A percentile compares a stretch with the other conserved stretches of the same genome.
These are phyloP conservation scores for Lathamus discolor DNA, from an alignment of 2,113 vertebrate genomes.

Conservation along the genomic window DNA sequence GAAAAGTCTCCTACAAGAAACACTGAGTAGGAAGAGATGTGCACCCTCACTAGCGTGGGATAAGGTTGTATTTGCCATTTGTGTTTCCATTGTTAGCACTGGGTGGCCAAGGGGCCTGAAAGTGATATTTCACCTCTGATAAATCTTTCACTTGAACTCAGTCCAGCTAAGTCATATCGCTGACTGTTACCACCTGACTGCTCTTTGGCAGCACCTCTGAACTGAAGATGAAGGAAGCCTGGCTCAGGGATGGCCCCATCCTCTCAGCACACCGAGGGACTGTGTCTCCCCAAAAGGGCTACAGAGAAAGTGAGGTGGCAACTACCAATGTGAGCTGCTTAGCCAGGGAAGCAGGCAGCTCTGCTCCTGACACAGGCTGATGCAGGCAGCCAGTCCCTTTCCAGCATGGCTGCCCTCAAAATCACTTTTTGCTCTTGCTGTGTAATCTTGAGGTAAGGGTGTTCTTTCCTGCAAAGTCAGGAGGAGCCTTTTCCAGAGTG, in stretches of 20 bases:
- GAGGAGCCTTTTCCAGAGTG: not conserved
- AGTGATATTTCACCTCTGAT: conserved; percentile 11
- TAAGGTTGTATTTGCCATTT: not conserved
- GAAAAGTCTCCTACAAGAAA: not conserved
- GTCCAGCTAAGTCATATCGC: not conserved
- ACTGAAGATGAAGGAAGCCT: not conserved
- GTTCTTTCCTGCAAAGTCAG: not conserved
- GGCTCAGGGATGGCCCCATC: not conserved
- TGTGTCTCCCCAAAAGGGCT: accelerated
- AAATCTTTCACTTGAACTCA: conserved; percentile 22
- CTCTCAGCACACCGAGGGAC: accelerated
- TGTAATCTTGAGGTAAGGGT: not conserved
- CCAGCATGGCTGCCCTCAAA: not conserved
- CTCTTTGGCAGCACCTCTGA: not conserved
- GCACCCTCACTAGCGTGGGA: not conserved
- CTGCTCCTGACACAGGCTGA: not conserved
- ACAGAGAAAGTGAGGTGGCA: not conserved
- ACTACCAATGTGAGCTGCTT: not conserved
- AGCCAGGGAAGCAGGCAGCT: not conserved
- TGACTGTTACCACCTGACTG: not conserved
- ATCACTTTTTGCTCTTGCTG: not conserved
- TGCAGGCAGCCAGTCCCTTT: not conserved
- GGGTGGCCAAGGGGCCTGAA: not conserved
- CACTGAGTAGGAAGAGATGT: not conserved
- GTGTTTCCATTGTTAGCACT: not conserved